These are phyloP conservation scores for Gallinago nigripennis DNA, from an alignment of 2,797 vertebrate genomes.

Conservation along the genomic window DNA sequence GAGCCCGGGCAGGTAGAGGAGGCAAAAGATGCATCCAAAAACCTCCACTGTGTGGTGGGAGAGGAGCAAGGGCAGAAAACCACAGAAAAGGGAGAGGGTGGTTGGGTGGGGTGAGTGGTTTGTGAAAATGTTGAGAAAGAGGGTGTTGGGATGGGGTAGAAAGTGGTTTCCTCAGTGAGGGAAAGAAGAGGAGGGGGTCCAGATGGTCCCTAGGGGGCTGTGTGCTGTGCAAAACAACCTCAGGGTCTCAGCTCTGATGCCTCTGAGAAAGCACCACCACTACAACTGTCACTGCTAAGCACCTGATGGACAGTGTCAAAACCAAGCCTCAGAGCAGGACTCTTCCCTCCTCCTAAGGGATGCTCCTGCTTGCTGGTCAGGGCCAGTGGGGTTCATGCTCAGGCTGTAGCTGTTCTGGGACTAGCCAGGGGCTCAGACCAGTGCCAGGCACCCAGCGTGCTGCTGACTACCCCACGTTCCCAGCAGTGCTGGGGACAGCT, in stretches of 20 bases:
- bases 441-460: neutral
- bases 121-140: neutral
- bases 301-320: neutral
- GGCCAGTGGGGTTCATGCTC: neutral
- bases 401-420: neutral
- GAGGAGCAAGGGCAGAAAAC: neutral
- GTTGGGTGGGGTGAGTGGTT: accelerated
- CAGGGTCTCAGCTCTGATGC: accelerated
- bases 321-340: neutral
- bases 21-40: neutral
- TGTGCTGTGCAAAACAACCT: neutral
- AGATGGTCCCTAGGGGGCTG: neutral
- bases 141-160: accelerated
- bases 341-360: neutral
- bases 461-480: accelerated
- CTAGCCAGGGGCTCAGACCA: neutral
- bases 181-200: neutral
- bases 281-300: neutral
- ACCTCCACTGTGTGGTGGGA: neutral
- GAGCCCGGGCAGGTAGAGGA: accelerated
- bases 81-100: accelerated
- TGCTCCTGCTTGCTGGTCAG: neutral
- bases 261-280: accelerated
- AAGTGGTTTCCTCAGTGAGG: neutral
- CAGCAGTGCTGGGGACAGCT: neutral